Base-by-base conservation (phyloP, 2,113 vertebrate genomes). In the Podiceps cristatus region DNA sequence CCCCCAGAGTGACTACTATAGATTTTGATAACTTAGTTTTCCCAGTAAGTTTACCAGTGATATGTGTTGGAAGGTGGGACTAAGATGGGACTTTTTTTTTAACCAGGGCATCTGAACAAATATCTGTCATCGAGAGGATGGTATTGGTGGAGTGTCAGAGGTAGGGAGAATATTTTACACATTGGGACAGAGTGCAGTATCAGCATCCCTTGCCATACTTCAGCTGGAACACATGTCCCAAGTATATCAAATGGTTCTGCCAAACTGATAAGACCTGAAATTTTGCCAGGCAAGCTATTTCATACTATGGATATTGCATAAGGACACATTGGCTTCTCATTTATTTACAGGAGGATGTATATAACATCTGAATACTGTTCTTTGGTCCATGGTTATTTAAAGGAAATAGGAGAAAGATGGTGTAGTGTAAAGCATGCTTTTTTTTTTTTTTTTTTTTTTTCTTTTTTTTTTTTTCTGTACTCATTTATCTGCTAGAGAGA, bases 231-330 rank as follows among this genome's bases (percentile, higher is more conserved):
- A 92, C 79, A 7, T 79, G 86, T 93, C 86, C 77, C 66, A 66
- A 72, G 52, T 73, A 53, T 82, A 85, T 81, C 24, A 87, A 63
- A 64, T 2, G 3, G 74, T 84, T 84, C 83, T 96, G 88, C 71
- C 83, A 96, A 94, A 85, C 77, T 82, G 96, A 97, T 96, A 97
- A 93, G 79, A 47, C n/a, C 53, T 96, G 80, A 81, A 74, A 72
- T 17, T 73, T 89, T 60, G 76, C 86, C 77, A 82, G 49, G 64
- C 93, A 89, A 85, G 31, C 89, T 66, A 2, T 87, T 85, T 72
- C 12, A 6, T 68, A 9, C n/a, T 67, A 23, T 0, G 1, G 56
- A 55, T 92, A 37, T 35, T 96, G 60, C 69, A 68, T 75, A 71
- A 59, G 66, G 87, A 58, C 40, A 55, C 50, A 9, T 0, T 84